A percentile compares a stretch with the other conserved stretches of the same genome.
Evolutionary conservation across 2,888 invertebrate genomes (phyloP).

Genomic region (Ligdia adustata): DNA sequence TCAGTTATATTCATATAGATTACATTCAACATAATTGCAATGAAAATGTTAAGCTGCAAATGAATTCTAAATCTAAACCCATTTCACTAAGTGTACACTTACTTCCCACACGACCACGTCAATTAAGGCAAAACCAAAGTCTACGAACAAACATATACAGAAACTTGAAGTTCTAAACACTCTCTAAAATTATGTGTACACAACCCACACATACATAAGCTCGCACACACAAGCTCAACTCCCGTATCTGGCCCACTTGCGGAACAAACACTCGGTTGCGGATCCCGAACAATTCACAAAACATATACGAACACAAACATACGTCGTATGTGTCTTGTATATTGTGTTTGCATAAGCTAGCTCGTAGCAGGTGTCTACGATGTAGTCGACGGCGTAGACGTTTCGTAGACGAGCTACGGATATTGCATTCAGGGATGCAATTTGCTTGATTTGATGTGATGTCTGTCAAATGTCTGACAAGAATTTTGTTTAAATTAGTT

Average conservation of each 20-base stretch:
- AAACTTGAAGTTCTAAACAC: neutral
- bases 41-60: too few species aligned
- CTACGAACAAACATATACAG: neutral
- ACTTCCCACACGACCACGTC: too few species aligned
- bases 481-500: too few species aligned
- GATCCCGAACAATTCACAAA: conserved; percentile 14
- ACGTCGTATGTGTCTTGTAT: neutral
- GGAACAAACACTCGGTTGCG: conserved; percentile 9
- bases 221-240: neutral
- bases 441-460: neutral
- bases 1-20: too few species aligned
- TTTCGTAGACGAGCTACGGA: conserved; percentile 8
- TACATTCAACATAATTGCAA: too few species aligned
- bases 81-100: too few species aligned
- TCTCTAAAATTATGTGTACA: too few species aligned
- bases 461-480: too few species aligned
- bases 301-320: conserved; percentile 7
- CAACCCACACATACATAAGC: neutral
- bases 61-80: too few species aligned
- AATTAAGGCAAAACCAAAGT: neutral
- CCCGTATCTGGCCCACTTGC: conserved; percentile 5
- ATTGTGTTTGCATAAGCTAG: neutral
- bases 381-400: conserved; percentile 3
- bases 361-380: conserved; percentile 2
- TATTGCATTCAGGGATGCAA: neutral